Conservation (phyloP, 2,113 vertebrate genomes). For the Sceloporus undulatus region DNA sequence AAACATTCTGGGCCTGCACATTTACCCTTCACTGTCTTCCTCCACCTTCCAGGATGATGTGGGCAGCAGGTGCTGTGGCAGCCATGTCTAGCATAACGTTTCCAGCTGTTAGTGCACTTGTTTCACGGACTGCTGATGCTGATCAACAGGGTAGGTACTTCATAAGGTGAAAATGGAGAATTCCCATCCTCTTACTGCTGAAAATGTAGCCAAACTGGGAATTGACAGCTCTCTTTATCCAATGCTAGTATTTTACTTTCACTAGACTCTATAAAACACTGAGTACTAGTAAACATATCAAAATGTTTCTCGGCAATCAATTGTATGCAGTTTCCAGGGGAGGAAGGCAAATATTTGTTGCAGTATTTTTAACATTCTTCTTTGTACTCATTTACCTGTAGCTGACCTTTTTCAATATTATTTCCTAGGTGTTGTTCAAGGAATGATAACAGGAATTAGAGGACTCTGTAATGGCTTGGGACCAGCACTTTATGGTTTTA, state of each 20-base stretch:
- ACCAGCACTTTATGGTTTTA: slow-evolving; percentile 90
- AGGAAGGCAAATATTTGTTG: background rate
- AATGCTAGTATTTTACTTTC: background rate
- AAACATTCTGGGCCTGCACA: background rate
- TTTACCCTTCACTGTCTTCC: background rate
- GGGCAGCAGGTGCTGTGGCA: slow-evolving; percentile 87
- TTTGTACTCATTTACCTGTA: background rate
- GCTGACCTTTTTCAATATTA: rapidly evolving
- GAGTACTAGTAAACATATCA: background rate
- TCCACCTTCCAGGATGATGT: slow-evolving; percentile 86
- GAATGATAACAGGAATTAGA: slow-evolving; percentile 91
- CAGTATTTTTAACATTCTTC: rapidly evolving
- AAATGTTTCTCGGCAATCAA: background rate
- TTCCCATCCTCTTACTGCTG: background rate
- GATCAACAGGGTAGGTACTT: slow-evolving; percentile 86
- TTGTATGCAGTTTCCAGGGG: background rate
- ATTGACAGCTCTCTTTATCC: rapidly evolving
- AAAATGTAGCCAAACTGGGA: rapidly evolving
- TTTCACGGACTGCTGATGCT: slow-evolving; percentile 87
- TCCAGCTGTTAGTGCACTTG: slow-evolving; percentile 87
- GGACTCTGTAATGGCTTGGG: slow-evolving; percentile 90
- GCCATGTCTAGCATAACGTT: slow-evolving; percentile 93
- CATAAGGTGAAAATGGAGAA: rapidly evolving
- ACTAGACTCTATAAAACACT: background rate
- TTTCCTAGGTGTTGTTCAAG: slow-evolving; percentile 87